Percentiles rank a stretch among this genome's conserved stretches.
Evolutionary conservation across 2,888 invertebrate genomes (phyloP).

Genomic region (Plusia festucae): DNA sequence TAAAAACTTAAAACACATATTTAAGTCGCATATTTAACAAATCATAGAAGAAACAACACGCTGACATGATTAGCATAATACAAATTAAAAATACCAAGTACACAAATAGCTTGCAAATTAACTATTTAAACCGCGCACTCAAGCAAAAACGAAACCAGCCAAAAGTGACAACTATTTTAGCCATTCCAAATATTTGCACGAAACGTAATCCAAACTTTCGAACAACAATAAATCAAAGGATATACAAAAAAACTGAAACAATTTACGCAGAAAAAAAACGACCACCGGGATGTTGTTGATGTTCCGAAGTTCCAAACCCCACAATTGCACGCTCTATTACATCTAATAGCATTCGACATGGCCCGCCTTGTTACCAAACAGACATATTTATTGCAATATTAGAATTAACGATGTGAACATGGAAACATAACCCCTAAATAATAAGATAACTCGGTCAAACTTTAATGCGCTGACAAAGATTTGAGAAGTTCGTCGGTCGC

Average conservation of each 20-base stretch:
- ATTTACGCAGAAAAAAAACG: constrained; percentile 54
- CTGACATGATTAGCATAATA: neutral
- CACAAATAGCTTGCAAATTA: constrained; percentile 17
- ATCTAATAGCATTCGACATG: constrained; percentile 82
- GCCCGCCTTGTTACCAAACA: constrained; percentile 85
- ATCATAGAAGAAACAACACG: neutral
- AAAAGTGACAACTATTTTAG: constrained; percentile 46
- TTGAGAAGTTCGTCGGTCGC: constrained; percentile 55
- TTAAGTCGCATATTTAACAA: neutral
- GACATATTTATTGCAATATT: constrained; percentile 87
- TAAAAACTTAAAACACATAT: no score
- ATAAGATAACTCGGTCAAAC: constrained; percentile 87
- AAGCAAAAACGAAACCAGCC: constrained; percentile 32
- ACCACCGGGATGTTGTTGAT: constrained; percentile 72
- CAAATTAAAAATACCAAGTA: neutral
- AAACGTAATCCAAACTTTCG: constrained; percentile 48
- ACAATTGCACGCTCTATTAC: constrained; percentile 80
- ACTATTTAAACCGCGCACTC: constrained; percentile 22
- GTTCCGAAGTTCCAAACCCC: constrained; percentile 55
- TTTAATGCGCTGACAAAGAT: constrained; percentile 88
- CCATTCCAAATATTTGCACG: constrained; percentile 49
- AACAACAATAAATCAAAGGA: constrained; percentile 63
- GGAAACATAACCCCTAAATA: constrained; percentile 66
- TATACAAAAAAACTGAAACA: constrained; percentile 59
- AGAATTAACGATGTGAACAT: constrained; percentile 88